Conservation (phyloP, 2,797 vertebrate genomes). For the Acestrorhynchus altus region DNA sequence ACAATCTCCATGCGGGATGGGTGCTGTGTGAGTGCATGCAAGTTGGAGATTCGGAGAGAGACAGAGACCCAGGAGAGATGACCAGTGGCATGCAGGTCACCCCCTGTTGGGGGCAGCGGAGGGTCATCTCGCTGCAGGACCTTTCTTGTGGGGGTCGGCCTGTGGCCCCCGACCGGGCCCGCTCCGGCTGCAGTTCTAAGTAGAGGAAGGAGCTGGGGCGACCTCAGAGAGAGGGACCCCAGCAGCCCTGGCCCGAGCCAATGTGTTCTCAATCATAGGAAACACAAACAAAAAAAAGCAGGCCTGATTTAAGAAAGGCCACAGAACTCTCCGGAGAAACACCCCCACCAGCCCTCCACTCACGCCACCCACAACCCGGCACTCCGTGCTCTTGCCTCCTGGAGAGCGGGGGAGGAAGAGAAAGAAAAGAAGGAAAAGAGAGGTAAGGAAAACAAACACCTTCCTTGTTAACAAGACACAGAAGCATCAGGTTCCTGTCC, state of each 20-base stretch:
- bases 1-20: background rate
- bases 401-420: slow-evolving; percentile 58
- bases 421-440: slow-evolving; percentile 59
- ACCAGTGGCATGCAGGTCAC: slow-evolving; percentile 51
- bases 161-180: slow-evolving; percentile 21
- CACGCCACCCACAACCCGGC: slow-evolving; percentile 54
- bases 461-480: slow-evolving; percentile 62
- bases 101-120: slow-evolving; percentile 55
- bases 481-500: slow-evolving; percentile 57
- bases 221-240: slow-evolving; percentile 60
- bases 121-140: slow-evolving; percentile 56
- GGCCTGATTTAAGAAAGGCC: slow-evolving; percentile 57
- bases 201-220: slow-evolving; percentile 56
- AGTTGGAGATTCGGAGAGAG: slow-evolving; percentile 6
- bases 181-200: slow-evolving; percentile 55
- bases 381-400: slow-evolving; percentile 47
- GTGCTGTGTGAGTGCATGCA: background rate
- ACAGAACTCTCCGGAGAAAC: slow-evolving; percentile 39
- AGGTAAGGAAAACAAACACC: slow-evolving; percentile 63
- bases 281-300: slow-evolving; percentile 57
- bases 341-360: slow-evolving; percentile 31
- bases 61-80: slow-evolving; percentile 35
- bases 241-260: slow-evolving; percentile 48
- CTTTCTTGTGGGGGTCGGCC: slow-evolving; percentile 56
- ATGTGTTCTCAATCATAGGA: slow-evolving; percentile 67